Conservation (phyloP, 2,888 invertebrate genomes). For the Drosophila pegasa region DNA sequence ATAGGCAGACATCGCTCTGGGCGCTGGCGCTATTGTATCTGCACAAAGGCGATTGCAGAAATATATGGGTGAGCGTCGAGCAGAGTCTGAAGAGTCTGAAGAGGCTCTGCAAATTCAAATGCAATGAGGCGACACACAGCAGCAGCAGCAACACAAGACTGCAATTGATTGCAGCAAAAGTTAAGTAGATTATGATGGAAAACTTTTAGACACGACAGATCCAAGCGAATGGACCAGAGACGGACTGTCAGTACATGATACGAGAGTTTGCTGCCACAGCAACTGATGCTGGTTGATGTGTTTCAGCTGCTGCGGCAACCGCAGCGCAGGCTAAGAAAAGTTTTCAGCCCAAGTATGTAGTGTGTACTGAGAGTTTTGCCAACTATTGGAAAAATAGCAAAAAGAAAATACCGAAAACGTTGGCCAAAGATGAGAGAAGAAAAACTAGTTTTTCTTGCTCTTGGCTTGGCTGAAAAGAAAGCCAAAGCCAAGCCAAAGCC, state of each 20-base stretch:
- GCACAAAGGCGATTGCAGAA: slow-evolving; percentile 64
- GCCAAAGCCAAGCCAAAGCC: slow-evolving; percentile 27
- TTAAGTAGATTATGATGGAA: slow-evolving; percentile 81
- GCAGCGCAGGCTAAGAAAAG: slow-evolving; percentile 42
- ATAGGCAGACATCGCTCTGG: slow-evolving; percentile 39
- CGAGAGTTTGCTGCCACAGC: slow-evolving; percentile 43
- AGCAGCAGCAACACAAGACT: slow-evolving; percentile 48
- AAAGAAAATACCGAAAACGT: slow-evolving; percentile 21
- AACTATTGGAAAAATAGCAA: slow-evolving; percentile 45
- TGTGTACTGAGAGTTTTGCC: slow-evolving; percentile 43
- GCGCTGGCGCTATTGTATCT: slow-evolving; percentile 49
- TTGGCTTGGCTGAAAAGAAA: slow-evolving; percentile 36
- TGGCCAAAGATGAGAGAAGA: not conserved
- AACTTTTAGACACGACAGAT: slow-evolving; percentile 58
- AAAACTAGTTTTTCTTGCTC: slow-evolving; percentile 54
- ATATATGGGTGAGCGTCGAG: slow-evolving; percentile 32
- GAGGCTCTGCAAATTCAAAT: slow-evolving; percentile 65
- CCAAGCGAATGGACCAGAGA: slow-evolving; percentile 17
- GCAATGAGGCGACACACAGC: slow-evolving; percentile 70
- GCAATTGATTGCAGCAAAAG: slow-evolving; percentile 81
- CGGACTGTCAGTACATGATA: slow-evolving; percentile 50
- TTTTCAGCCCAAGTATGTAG: slow-evolving; percentile 51
- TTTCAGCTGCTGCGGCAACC: slow-evolving; percentile 23
- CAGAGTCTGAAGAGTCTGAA: slow-evolving; percentile 30
- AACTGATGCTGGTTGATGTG: slow-evolving; percentile 12